Evolutionary conservation across 2,888 invertebrate genomes (phyloP), one percentile per base, ranked within the genome.

Genomic region (Drosophila macrospina): DNA sequence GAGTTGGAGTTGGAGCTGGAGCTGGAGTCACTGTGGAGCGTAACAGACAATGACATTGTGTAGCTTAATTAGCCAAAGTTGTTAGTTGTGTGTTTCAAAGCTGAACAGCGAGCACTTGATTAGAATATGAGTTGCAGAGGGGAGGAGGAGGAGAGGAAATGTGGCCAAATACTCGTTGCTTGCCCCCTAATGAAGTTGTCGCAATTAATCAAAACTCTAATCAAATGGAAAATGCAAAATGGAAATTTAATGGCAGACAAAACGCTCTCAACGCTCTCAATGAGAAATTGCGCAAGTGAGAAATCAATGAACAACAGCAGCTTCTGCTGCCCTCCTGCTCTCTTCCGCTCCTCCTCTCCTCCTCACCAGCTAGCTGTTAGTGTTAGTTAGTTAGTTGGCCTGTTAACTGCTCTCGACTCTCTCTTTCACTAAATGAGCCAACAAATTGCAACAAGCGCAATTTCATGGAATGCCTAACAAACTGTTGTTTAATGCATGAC

Each of bases 31-130:
- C 4, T 10, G 13, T 24, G 16, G 37, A 15, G 28, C n/a, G 16
- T 62, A 48, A 52, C 50, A 72, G 55, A 77, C 83, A 80, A 83
- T 89, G 77, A 84, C 78, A 88, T 73, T 85, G 89, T 88, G 89
- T 80, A 85, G 86, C 87, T 85, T 89, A 85, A 89, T 85, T 85
- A 89, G 88, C 68, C 86, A 83, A 88, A 77, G 77, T 66, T 88
- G 89, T 89, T 76, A 73, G 48, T 52, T 51, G 62, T 51, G 20
- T 37, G n/a, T 13, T 51, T 20, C 20, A 2, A 2, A 20, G 70
- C 4, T 36, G 59, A 26, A n/a, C 44, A 34, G 71, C 39, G 32
- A 55, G 68, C 81, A 62, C 68, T 84, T 88, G 81, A 88, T 81
- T 84, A 82, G 84, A 86, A 88, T 86, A 69, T 77, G 61, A 75